Evolutionary conservation across 2,113 vertebrate genomes (phyloP).

Genomic region (Mesitornis unicolor): DNA sequence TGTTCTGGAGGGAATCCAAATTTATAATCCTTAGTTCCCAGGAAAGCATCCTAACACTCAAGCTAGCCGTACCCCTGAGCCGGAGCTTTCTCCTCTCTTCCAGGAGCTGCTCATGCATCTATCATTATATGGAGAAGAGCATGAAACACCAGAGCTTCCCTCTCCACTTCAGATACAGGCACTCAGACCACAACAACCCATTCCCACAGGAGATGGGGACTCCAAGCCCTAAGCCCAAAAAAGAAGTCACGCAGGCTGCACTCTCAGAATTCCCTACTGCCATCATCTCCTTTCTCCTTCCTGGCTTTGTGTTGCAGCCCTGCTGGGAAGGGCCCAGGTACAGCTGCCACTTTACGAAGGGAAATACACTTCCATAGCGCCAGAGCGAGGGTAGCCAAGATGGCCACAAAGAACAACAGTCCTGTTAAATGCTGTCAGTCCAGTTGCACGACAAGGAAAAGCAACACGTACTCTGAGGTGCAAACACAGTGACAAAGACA

Average conservation of each 20-base stretch:
- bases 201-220: not conserved
- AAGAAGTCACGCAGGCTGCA: not conserved
- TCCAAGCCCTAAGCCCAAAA: not conserved
- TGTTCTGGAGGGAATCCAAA: fast-evolving
- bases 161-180: too few relatives aligned
- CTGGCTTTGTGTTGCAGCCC: not conserved
- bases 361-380: not conserved
- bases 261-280: not conserved
- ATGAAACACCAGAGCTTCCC: not conserved
- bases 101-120: not conserved
- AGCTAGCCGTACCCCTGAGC: not conserved
- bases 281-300: not conserved
- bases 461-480: not conserved
- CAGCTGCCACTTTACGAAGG: not conserved
- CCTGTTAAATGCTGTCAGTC: not conserved
- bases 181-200: not conserved
- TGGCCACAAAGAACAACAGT: not conserved
- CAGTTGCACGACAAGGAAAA: not conserved
- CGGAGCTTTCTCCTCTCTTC: not conserved
- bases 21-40: not conserved
- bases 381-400: fast-evolving
- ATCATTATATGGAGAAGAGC: not conserved
- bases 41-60: not conserved
- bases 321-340: not conserved
- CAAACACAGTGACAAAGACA: not conserved